Base-by-base conservation (phyloP, 1,140 invertebrate species). In the Drosophila pseudoobscura region DNA sequence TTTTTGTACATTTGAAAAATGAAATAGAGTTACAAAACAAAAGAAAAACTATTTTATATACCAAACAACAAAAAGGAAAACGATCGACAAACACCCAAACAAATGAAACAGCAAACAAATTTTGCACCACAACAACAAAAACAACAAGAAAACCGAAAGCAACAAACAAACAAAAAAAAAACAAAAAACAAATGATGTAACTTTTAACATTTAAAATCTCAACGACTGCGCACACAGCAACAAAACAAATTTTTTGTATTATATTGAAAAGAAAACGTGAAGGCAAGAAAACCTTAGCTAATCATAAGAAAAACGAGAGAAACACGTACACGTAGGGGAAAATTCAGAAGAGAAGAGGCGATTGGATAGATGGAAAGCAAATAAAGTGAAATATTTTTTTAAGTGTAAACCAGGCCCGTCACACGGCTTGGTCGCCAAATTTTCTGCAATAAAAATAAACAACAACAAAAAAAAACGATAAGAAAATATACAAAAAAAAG, bases 161-260 rank as follows among this genome's bases (percentile, higher is more conserved):
- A 74, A 20, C 20, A 20, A 20, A 20, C 1, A 20, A 20, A 20
- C 41, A n/a, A 63, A 68, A 49, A 51, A 71, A 60, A 45, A 68
- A 80, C 66, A 47, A 83, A 74, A 54, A 51, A 62, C 5, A 55
- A 70, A 50, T 50, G 24, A 64, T 39, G 35, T 65, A 54, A 68
- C 39, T 69, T 69, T 68, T 69, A 68, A 65, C 68, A 69, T 56
- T 69, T 69, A 68, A 62, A 82, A 88, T 69, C 82, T 85, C 82
- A 85, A 85, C 82, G 82, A 87, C 82, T 87, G 82, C 82, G 82
- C 82, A 87, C 82, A 87, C 71, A 83, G 87, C 64, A 84, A 57
- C 60, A 80, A 70, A 80, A 83, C 80, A 84, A 85, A 80, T 84
- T 85, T 84, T 84, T 84, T 85, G 80, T 83, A 83, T 75, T 83